Evolutionary conservation across 2,797 vertebrate genomes (phyloP).

Genomic region (Sarcophilus harrisii): DNA sequence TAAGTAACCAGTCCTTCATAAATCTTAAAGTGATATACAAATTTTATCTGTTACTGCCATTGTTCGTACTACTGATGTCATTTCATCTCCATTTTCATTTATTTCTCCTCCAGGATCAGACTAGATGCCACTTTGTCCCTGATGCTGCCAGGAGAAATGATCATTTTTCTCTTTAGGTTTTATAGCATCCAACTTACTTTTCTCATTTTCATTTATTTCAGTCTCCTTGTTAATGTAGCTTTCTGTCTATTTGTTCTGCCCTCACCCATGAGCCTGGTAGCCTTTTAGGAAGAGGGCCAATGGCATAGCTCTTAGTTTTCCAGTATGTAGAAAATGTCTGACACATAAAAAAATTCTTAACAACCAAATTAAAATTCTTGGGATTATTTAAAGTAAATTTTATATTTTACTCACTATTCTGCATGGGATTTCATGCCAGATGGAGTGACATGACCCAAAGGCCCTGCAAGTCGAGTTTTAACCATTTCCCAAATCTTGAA

Average conservation of each 20-base stretch:
- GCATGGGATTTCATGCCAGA: neutral
- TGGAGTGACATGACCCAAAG: neutral
- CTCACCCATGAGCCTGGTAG: neutral
- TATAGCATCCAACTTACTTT: neutral
- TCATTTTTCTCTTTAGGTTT: neutral
- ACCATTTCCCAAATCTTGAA: neutral
- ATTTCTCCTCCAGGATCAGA: neutral
- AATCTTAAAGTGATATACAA: neutral
- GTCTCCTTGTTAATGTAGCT: neutral
- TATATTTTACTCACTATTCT: neutral
- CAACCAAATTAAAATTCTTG: neutral
- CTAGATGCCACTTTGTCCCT: neutral
- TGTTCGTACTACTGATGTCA: neutral
- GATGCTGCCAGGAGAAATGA: neutral
- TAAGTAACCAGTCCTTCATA: neutral
- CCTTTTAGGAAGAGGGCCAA: neutral
- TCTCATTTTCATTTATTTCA: neutral
- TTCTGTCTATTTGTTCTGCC: neutral
- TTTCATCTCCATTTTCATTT: neutral
- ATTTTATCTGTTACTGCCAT: neutral
- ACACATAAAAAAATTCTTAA: neutral
- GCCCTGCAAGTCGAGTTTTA: neutral
- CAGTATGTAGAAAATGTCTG: neutral
- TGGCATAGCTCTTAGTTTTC: neutral
- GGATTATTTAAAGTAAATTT: conserved; percentile 27